These are phyloP conservation scores for Dryococelus australis DNA, from an alignment of 2,888 invertebrate species.

Conservation along the genomic window DNA sequence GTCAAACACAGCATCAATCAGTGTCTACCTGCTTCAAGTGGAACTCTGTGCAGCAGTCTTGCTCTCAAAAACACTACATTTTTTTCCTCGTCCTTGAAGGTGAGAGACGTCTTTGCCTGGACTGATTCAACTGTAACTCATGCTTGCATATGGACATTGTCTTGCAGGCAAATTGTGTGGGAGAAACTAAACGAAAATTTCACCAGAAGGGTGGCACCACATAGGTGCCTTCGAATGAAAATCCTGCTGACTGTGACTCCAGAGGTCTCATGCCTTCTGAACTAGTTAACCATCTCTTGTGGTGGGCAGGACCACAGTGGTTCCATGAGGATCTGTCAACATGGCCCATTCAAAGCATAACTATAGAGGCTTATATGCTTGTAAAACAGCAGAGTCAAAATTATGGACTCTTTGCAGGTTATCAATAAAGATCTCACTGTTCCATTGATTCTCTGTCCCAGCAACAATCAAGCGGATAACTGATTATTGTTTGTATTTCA, in stretches of 20 bases:
- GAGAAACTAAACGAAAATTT: not conserved
- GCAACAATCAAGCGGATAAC: not conserved
- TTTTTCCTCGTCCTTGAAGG: not conserved
- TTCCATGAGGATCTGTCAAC: not conserved
- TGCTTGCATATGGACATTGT: not conserved
- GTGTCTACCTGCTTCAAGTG: not conserved
- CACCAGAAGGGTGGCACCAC: not conserved
- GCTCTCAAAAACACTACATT: not conserved
- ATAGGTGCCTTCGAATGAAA: not conserved
- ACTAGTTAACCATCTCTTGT: not conserved
- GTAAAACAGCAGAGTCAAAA: not conserved
- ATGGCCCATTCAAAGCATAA: no score
- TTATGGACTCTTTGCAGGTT: not conserved
- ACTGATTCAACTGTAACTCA: not conserved
- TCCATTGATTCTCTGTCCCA: not conserved
- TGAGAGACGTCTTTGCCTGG: not conserved
- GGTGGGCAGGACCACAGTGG: not conserved
- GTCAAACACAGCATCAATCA: not conserved
- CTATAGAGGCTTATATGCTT: no score
- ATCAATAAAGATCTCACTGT: not conserved
- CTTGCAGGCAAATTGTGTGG: not conserved
- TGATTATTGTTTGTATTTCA: not conserved
- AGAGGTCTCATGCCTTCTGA: not conserved
- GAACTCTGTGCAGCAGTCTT: not conserved
- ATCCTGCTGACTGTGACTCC: not conserved